Percentiles rank a stretch among this genome's conserved stretches.
phyloP scores from a whole-genome alignment of 2,888 invertebrate genomes.

The Chrysina gloriosa region DNA sequence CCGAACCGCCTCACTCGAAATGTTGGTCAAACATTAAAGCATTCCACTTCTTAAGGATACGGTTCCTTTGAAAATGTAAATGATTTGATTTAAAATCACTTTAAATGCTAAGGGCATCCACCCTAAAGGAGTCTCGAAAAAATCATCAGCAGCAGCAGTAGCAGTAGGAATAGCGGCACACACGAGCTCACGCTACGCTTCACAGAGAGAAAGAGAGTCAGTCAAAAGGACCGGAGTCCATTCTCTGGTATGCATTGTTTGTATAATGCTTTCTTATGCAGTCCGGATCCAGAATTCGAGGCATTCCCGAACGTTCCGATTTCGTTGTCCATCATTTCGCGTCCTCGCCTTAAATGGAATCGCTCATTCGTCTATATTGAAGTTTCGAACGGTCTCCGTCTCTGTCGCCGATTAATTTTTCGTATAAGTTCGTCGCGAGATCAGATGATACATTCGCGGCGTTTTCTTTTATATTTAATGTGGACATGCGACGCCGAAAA shows the following conservation, averaged over 20 bases:
- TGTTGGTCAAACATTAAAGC: constrained; percentile 44
- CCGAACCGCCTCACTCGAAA: constrained; percentile 36
- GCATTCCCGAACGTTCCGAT: constrained; percentile 43
- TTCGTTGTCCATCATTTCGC: constrained; percentile 44
- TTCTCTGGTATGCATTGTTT: constrained; percentile 60
- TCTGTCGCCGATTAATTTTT: constrained; percentile 31
- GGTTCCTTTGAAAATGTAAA: constrained; percentile 57
- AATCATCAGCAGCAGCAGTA: constrained; percentile 13
- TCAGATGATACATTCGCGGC: constrained; percentile 26
- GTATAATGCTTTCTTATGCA: constrained; percentile 63
- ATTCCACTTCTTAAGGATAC: constrained; percentile 44
- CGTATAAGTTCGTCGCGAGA: constrained; percentile 4
- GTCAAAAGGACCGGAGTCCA: constrained; percentile 49
- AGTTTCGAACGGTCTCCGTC: constrained; percentile 1
- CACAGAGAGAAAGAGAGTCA: constrained; percentile 45
- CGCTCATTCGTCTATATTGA: constrained; percentile 22
- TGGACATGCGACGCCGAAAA: constrained; percentile 18
- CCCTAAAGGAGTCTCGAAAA: constrained; percentile 36
- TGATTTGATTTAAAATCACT: constrained; percentile 60
- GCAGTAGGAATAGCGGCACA: neutral
- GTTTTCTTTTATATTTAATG: constrained; percentile 25
- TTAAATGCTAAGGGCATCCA: constrained; percentile 61
- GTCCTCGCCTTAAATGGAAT: constrained; percentile 39
- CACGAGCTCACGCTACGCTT: neutral
- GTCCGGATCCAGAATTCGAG: constrained; percentile 50